Base-by-base conservation (phyloP, 2,888 invertebrate genomes). In the Hofmannophila pseudospretella region DNA sequence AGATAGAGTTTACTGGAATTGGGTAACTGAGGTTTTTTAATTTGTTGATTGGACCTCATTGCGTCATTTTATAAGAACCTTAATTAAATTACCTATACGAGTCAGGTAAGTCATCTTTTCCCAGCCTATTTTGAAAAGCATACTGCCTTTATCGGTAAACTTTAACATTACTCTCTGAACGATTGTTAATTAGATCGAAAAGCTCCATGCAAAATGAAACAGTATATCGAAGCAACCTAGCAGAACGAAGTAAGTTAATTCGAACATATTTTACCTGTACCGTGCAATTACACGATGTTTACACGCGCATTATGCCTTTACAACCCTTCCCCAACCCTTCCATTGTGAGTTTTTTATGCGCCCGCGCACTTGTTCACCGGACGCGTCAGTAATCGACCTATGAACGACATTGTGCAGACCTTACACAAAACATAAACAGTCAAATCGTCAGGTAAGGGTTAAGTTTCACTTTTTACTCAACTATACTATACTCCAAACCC, bases 261-360 rank as follows among this genome's bases (percentile, higher is more conserved):
- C 39, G 57, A 72, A 69, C 76, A 73, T 70, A 76, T 61, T 77
- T 61, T 76, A 79, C 77, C 74, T 80, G 78, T 65, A 62, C 59
- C 58, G 61, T 62, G 64, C 75, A 79, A 82, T 84, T 84, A 84
- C 75, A 75, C 75, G 84, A 81, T 82, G 73, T 77, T 85, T 85
- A 85, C 80, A 84, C 80, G 84, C 69, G 58, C 68, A 73, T 84
- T 78, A 81, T 75, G 65, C 64, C 55, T 69, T 68, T 68, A 67
- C 67, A 78, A 78, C 75, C 65, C 75, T 77, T 81, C 63, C 61
- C 64, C 69, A 81, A 77, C 80, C 77, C 79, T 81, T 79, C 74
- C 49, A 72, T 80, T 82, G 75, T 76, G 48, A 31, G 49, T 61
- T 75, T 79, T 78, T 79, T 76, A 46, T 67, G 51, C 53, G 51